phyloP scores from a whole-genome alignment of 2,113 vertebrate genomes.

The Riparia riparia region DNA sequence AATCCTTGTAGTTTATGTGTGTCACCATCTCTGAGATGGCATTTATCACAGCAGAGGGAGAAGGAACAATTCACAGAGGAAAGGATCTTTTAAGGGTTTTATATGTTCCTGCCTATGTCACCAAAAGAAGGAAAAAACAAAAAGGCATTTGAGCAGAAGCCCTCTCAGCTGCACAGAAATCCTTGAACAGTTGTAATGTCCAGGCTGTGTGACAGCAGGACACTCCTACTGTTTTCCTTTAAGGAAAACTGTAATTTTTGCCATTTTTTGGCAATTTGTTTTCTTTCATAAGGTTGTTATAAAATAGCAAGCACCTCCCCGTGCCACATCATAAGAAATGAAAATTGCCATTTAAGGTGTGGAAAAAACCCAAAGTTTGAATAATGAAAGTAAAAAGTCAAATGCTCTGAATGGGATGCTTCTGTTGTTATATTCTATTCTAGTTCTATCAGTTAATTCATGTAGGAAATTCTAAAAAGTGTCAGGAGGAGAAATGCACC shows the following conservation, averaged over 20 bases:
- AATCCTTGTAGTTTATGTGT: background rate
- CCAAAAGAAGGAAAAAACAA: background rate
- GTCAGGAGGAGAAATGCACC: background rate
- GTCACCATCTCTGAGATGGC: background rate
- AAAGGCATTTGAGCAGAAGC: background rate
- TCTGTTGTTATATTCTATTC: background rate
- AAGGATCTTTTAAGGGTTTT: background rate
- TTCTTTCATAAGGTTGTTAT: constrained; percentile 14
- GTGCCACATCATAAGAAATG: background rate
- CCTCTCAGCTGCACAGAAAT: background rate
- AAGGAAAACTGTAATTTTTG: background rate
- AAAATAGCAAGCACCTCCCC: constrained; percentile 29
- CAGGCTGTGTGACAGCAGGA: background rate
- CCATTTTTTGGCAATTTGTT: background rate
- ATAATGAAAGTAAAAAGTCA: background rate
- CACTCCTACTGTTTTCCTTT: background rate
- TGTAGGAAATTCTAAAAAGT: background rate
- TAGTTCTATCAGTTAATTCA: background rate
- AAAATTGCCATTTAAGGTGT: constrained; percentile 19
- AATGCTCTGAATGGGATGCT: background rate
- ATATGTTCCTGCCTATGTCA: background rate
- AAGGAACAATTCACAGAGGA: background rate
- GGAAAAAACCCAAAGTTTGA: background rate
- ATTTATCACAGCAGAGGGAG: constrained; percentile 18
- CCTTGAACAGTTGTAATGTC: background rate